Conservation (phyloP, 2,113 vertebrate species). For the Dinomys branickii region DNA sequence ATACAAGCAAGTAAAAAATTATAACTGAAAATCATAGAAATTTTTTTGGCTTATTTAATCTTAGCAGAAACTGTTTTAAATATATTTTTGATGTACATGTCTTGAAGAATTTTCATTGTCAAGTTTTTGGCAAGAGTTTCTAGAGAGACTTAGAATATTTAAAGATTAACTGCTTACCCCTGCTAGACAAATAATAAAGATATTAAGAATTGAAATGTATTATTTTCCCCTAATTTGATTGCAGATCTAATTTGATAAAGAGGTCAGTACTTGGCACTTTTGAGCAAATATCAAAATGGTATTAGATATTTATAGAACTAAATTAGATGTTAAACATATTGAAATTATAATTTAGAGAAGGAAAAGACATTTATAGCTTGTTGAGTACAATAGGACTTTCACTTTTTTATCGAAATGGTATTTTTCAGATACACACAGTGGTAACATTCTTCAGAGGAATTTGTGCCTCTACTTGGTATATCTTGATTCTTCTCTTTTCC, state of each 20-base stretch:
- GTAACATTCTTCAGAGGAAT: background rate
- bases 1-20: background rate
- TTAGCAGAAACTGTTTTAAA: slow-evolving; percentile 49
- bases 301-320: slow-evolving; percentile 74
- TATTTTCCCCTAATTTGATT: slow-evolving; percentile 60
- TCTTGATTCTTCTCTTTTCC: background rate
- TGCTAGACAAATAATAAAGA: slow-evolving; percentile 59
- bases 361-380: slow-evolving; percentile 63
- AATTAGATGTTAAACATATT: slow-evolving; percentile 77
- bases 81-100: slow-evolving; percentile 35
- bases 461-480: background rate
- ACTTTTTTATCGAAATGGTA: background rate
- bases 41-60: slow-evolving; percentile 41
- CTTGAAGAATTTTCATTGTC: slow-evolving; percentile 50
- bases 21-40: slow-evolving; percentile 44
- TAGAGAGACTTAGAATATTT: slow-evolving; percentile 41
- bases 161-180: slow-evolving; percentile 50
- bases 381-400: slow-evolving; percentile 33
- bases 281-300: slow-evolving; percentile 76
- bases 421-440: background rate
- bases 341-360: slow-evolving; percentile 74
- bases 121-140: background rate
- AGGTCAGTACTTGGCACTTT: slow-evolving; percentile 73
- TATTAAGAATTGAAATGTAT: slow-evolving; percentile 50
- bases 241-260: slow-evolving; percentile 73